Evolutionary conservation across 2,113 vertebrate species (phyloP).

Genomic region (Xiphias gladius): DNA sequence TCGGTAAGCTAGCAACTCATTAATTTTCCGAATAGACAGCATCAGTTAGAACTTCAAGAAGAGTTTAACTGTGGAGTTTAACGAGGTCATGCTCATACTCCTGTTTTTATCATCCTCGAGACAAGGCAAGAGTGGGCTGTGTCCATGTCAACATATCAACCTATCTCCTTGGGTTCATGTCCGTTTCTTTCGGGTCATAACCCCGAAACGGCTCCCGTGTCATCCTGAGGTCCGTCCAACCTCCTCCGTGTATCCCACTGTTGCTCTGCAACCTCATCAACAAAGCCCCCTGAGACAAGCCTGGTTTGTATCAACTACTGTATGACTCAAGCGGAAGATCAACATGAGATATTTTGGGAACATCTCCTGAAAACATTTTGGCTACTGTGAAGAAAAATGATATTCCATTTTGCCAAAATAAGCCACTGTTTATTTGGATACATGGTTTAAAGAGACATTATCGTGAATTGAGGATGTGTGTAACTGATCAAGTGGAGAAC

Average conservation of each 20-base stretch:
- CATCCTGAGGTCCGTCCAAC: constrained; percentile 16
- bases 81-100: constrained; percentile 18
- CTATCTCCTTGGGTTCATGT: constrained; percentile 20
- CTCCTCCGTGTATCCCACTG: constrained; percentile 31
- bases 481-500: no score
- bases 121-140: constrained; percentile 31
- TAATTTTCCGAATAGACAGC: neutral
- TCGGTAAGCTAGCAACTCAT: neutral
- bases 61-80: constrained; percentile 6
- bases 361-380: constrained; percentile 49
- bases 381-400: neutral
- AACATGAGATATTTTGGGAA: constrained; percentile 31
- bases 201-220: constrained; percentile 43
- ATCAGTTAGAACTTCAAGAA: neutral
- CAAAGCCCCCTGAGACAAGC: constrained; percentile 36
- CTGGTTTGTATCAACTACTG: constrained; percentile 60
- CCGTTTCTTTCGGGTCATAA: constrained; percentile 48
- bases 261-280: constrained; percentile 66
- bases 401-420: constrained; percentile 27
- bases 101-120: constrained; percentile 34
- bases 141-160: constrained; percentile 54
- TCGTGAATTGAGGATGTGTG: neutral
- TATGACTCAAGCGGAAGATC: constrained; percentile 26
- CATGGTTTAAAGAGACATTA: constrained; percentile 15
- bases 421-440: constrained; percentile 21